Percentiles rank a stretch among this genome's conserved stretches.
phyloP scores from a whole-genome alignment of 1,140 invertebrate species.

The Microplitis mediator region DNA sequence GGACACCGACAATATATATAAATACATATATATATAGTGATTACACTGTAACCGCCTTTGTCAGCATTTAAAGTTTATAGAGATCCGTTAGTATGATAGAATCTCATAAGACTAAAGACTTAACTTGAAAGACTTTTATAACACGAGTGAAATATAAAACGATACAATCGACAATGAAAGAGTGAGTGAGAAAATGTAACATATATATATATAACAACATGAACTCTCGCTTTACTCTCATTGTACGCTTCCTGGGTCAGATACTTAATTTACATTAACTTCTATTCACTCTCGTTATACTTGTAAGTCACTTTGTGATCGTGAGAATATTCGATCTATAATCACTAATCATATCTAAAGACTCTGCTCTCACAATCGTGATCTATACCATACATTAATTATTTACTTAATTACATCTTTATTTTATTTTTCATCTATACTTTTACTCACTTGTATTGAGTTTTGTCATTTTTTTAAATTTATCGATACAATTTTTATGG shows the following conservation, averaged over 20 bases:
- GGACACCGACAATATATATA: not conserved
- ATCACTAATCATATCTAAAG: constrained; percentile 7
- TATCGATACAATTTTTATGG: too few relatives aligned
- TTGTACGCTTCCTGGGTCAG: constrained; percentile 27
- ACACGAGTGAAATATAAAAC: not conserved
- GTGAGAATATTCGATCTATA: constrained; percentile 28
- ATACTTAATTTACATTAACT: constrained; percentile 20
- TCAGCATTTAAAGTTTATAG: not conserved
- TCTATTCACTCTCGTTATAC: too few relatives aligned
- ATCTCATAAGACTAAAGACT: not conserved
- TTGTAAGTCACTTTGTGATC: constrained; percentile 9
- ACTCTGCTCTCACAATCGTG: constrained; percentile 23
- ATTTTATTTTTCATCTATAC: not conserved
- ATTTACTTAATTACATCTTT: not conserved
- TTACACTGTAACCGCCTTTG: constrained; percentile 4
- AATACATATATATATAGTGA: too few relatives aligned
- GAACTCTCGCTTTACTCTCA: too few relatives aligned
- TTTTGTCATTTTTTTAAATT: too few relatives aligned
- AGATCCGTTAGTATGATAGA: constrained; percentile 24
- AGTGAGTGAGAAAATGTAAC: not conserved
- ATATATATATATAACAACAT: constrained; percentile 8
- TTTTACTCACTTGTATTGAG: too few relatives aligned
- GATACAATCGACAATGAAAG: constrained; percentile 2
- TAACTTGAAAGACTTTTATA: not conserved
- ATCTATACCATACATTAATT: constrained; percentile 12